phyloP scores from a whole-genome alignment of 2,888 invertebrate genomes.

The Augiades crinisus region DNA sequence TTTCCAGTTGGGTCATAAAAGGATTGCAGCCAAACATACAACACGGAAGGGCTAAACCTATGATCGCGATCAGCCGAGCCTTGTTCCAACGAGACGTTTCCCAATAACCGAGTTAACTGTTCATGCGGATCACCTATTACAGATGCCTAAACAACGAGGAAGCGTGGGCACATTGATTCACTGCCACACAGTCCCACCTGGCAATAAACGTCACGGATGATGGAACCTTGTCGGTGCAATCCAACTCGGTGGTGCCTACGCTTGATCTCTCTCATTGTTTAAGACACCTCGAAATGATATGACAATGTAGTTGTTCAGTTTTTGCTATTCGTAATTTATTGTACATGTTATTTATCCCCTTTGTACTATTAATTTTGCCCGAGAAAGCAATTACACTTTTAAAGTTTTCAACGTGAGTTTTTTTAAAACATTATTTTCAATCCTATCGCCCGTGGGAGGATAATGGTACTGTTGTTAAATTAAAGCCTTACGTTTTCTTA shows the following conservation, averaged over 20 bases:
- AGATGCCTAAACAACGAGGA: conserved; percentile 54
- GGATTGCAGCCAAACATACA: too few species aligned
- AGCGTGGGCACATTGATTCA: conserved; percentile 54
- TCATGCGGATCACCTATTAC: conserved; percentile 61
- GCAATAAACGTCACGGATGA: conserved; percentile 38
- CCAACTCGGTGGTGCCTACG: conserved; percentile 53
- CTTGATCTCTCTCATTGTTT: conserved; percentile 64
- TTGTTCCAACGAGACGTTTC: conserved; percentile 25
- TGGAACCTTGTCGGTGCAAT: conserved; percentile 45
- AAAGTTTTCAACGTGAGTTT: conserved; percentile 4
- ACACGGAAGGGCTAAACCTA: conserved; percentile 3
- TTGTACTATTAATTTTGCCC: conserved; percentile 9
- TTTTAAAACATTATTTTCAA: conserved; percentile 7
- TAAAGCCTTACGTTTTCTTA: conserved; percentile 9
- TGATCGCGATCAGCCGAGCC: conserved; percentile 17
- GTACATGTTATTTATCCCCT: conserved; percentile 12
- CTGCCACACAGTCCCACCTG: conserved; percentile 40
- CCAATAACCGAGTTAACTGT: conserved; percentile 40
- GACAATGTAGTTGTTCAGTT: conserved; percentile 39
- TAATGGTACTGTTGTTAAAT: conserved; percentile 16
- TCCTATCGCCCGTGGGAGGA: conserved; percentile 8
- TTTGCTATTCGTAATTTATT: conserved; percentile 40
- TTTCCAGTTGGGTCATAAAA: too few species aligned
- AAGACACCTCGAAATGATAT: conserved; percentile 33
- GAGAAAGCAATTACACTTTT: conserved; percentile 17